Evolutionary conservation across 2,113 vertebrate genomes (phyloP), one percentile per base, ranked within the genome.

Genomic region (Gobiocypris rarus): DNA sequence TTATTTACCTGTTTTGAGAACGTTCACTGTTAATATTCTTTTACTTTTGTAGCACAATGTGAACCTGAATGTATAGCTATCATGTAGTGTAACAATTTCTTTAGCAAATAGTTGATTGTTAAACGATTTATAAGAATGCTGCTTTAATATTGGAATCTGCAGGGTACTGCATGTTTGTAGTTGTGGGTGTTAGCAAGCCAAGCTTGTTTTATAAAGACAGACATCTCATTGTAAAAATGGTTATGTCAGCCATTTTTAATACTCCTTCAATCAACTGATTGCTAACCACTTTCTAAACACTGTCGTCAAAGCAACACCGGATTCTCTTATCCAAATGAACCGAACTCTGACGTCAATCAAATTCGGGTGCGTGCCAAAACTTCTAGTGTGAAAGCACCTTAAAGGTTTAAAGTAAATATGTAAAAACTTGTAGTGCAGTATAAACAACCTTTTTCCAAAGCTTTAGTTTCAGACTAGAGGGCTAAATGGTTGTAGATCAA

Each of bases 401-500:
- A 8, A 19, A 19, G 6, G 52, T 22, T 19, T 54, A 54, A 54
- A 54, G 17, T n/a, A n/a, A n/a, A 54, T 52, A 17, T 48, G 45
- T 48, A 52, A 19, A 7, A 52, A 52, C 5, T 50, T 50, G 13
- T 4, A 48, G 38, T 38, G 5, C 1, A 7, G 48, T 15, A 0
- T 50, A 15, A 50, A 50, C 48, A 48, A 9, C 15, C 77, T 87
- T 3, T 84, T 45, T 67, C 54, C 71, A 9, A 87, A 84, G 83
- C 85, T 74, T 83, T 0, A 3, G 65, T 77, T 83, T 89, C 82
- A 84, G 75, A 28, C 74, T 61, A 87, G 71, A 73, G 74, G 75
- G 76, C 85, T 84, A 70, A 90, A 2, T 89, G 81, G 84, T 89
- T 89, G 22, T 41, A 58, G 75, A 86, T 87, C 83, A 70, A 85